Percentiles rank a stretch among this genome's conserved stretches.
phyloP scores from a whole-genome alignment of 53 echinoderm and acorn worm genomes.

The Crossaster papposus region DNA sequence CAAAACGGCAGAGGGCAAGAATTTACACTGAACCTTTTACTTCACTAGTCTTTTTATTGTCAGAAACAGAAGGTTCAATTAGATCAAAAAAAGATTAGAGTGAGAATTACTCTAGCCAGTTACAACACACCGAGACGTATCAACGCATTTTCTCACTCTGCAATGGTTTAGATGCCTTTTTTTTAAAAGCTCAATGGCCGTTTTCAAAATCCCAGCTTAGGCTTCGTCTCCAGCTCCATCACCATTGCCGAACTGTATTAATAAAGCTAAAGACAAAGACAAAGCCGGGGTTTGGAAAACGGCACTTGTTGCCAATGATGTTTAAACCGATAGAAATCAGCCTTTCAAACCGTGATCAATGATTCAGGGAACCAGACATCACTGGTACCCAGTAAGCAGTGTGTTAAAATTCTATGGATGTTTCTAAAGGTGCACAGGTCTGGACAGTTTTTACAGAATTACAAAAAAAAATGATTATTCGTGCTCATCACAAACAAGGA shows the following conservation, averaged over 20 bases:
- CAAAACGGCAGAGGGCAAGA: constrained; percentile 24
- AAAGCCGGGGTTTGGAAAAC: too few relatives aligned
- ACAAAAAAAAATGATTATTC: not conserved
- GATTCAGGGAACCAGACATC: not conserved
- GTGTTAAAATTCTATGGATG: not conserved
- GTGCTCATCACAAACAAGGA: not conserved
- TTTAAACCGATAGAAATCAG: not conserved
- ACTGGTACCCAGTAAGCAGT: not conserved
- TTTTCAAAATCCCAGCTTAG: too few relatives aligned
- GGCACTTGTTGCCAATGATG: not conserved
- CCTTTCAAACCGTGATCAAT: not conserved
- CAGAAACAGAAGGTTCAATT: not conserved
- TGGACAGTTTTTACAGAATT: not conserved
- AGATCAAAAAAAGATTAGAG: not conserved
- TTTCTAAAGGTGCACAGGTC: not conserved
- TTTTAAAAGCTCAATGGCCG: too few relatives aligned
- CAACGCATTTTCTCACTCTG: not conserved
- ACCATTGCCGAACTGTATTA: too few relatives aligned
- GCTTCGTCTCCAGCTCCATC: too few relatives aligned
- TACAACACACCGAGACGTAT: not conserved
- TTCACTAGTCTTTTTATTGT: constrained; percentile 22
- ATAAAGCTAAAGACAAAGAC: too few relatives aligned
- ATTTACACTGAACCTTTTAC: constrained; percentile 23
- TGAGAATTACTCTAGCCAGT: not conserved
- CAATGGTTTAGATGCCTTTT: too few relatives aligned